phyloP scores from a whole-genome alignment of 2,113 vertebrate species.

The Lophotis ruficrista region DNA sequence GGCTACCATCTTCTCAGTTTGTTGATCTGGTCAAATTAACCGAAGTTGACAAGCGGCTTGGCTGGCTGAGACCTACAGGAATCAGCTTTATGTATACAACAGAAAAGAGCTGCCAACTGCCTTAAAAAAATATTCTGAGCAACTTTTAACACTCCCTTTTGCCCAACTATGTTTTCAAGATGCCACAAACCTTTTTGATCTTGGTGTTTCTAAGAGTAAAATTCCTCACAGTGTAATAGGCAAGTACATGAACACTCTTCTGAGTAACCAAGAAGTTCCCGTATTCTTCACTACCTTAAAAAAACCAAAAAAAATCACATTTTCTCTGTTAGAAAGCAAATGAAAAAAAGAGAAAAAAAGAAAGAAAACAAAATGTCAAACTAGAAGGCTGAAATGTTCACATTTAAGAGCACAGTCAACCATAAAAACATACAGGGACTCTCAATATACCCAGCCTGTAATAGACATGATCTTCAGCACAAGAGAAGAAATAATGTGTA shows the following conservation, averaged over 20 bases:
- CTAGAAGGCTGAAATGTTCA: not conserved
- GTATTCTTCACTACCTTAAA: slow-evolving; percentile 90
- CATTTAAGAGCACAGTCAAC: not conserved
- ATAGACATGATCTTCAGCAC: not conserved
- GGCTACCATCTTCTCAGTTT: not conserved
- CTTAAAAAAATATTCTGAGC: not conserved
- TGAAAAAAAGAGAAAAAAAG: not conserved
- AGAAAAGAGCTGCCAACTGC: not conserved
- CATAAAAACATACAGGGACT: not conserved
- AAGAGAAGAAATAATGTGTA: not conserved
- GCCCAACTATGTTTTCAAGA: not conserved
- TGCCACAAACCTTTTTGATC: slow-evolving; percentile 85
- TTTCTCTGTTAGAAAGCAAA: slow-evolving; percentile 83
- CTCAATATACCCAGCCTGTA: not conserved
- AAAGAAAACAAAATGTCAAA: slow-evolving; percentile 3
- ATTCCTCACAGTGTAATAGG: slow-evolving; percentile 91
- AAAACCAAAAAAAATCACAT: too few relatives aligned
- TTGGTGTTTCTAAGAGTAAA: slow-evolving; percentile 88
- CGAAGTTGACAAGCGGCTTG: not conserved
- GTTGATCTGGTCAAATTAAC: not conserved
- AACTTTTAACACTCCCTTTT: not conserved
- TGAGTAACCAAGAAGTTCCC: slow-evolving; percentile 88
- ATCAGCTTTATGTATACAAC: not conserved
- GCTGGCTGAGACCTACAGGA: not conserved
- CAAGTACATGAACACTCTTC: slow-evolving; percentile 82